Evolutionary conservation across 2,888 invertebrate genomes (phyloP).

Genomic region (Ornithoptera alexandrae): DNA sequence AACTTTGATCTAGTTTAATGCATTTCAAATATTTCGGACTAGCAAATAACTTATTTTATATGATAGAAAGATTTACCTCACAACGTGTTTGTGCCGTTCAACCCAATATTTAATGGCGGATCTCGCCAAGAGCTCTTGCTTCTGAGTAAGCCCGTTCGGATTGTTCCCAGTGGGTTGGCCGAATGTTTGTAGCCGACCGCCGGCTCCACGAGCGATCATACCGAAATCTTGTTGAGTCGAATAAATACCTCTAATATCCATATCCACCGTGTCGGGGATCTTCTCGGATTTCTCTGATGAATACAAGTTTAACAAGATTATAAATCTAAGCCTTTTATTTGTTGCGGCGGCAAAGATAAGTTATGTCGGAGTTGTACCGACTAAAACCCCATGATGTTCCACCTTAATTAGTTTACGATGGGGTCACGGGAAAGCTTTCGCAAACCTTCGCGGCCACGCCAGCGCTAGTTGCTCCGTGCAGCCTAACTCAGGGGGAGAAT

Average conservation of each 20-base stretch:
- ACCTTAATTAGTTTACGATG: too few species aligned
- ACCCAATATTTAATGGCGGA: conserved; percentile 95
- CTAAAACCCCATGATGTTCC: too few species aligned
- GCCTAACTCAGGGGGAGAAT: too few species aligned
- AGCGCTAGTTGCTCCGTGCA: too few species aligned
- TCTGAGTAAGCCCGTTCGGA: conserved; percentile 89
- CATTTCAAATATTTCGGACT: too few species aligned
- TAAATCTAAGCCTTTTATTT: too few species aligned
- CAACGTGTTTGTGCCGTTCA: conserved; percentile 92
- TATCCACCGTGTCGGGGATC: conserved; percentile 76
- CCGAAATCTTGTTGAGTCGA: conserved; percentile 89
- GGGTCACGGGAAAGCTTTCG: too few species aligned
- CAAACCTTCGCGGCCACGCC: too few species aligned
- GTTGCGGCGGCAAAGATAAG: too few species aligned
- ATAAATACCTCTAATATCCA: conserved; percentile 87
- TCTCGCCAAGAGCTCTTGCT: conserved; percentile 90
- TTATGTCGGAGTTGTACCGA: too few species aligned
- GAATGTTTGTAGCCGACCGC: conserved; percentile 83
- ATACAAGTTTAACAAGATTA: background rate
- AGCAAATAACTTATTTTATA: too few species aligned
- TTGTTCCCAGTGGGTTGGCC: conserved; percentile 75
- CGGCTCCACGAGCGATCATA: conserved; percentile 84
- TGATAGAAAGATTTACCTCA: conserved; percentile 80
- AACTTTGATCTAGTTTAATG: too few species aligned
- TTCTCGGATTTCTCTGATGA: conserved; percentile 68